These are phyloP conservation scores for Holothuria leucospilota DNA, from an alignment of 53 echinoderm and acorn worm genomes.

Conservation along the genomic window DNA sequence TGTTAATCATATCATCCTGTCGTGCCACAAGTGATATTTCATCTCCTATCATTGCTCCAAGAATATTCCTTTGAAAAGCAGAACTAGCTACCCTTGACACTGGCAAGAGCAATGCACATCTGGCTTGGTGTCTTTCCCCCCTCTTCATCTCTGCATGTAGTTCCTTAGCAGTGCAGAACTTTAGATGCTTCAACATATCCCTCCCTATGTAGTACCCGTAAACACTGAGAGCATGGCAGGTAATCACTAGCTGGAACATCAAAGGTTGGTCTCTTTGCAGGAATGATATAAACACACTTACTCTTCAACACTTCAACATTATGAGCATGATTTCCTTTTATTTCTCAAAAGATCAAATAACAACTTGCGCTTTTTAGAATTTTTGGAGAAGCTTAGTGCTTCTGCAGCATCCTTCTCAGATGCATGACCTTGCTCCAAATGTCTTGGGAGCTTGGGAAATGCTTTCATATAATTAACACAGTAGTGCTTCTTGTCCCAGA, in stretches of 20 bases:
- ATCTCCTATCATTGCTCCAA: conserved; percentile 48
- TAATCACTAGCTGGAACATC: conserved; percentile 29
- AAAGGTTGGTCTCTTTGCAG: conserved; percentile 44
- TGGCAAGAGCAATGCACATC: neutral
- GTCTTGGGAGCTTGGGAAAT: too few species aligned
- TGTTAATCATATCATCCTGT: conserved; percentile 66
- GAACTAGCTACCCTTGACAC: neutral
- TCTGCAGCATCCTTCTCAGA: too few species aligned
- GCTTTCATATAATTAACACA: too few species aligned
- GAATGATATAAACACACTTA: conserved; percentile 37
- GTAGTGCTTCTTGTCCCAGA: too few species aligned
- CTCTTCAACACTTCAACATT: too few species aligned
- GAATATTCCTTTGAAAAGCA: conserved; percentile 6
- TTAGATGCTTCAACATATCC: too few species aligned
- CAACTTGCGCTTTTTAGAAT: too few species aligned
- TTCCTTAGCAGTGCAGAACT: neutral
- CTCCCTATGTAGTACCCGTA: conserved; percentile 3
- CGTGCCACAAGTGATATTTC: conserved; percentile 55
- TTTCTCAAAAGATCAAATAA: too few species aligned
- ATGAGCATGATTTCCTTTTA: too few species aligned
- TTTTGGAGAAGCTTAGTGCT: too few species aligned
- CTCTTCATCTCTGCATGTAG: conserved; percentile 30
- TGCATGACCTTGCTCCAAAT: too few species aligned
- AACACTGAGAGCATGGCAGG: conserved; percentile 57
- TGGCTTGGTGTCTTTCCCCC: too few species aligned